A percentile compares a stretch with the other conserved stretches of the same genome.
Conservation (phyloP, 1,140 invertebrate species). For the Trachymyrmex cornetzi region DNA sequence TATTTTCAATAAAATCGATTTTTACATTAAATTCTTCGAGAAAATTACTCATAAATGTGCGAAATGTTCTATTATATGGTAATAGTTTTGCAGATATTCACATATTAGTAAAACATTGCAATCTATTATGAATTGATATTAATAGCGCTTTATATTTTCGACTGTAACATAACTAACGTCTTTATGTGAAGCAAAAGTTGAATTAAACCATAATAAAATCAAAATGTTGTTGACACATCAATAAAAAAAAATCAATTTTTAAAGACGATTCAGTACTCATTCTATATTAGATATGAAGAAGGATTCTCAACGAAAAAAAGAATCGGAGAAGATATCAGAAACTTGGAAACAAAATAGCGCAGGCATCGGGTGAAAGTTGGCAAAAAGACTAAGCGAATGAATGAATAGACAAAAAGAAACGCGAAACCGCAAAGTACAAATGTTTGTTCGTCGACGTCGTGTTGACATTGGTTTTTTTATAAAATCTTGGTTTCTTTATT, state of each 20-base stretch:
- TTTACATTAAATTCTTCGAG: background rate
- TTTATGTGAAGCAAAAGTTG: background rate
- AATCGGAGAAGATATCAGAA: slow-evolving; percentile 42
- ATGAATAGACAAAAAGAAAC: slow-evolving; percentile 25
- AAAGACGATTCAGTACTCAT: background rate
- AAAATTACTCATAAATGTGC: background rate
- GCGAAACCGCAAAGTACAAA: slow-evolving; percentile 58
- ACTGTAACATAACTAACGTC: background rate
- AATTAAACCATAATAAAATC: background rate
- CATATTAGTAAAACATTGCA: slow-evolving; percentile 7
- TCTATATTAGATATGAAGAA: background rate
- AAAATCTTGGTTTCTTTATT: background rate
- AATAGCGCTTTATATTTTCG: background rate
- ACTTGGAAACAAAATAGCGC: slow-evolving; percentile 42
- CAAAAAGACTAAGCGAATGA: slow-evolving; percentile 55
- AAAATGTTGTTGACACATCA: background rate
- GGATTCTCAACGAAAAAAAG: background rate
- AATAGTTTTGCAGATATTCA: background rate
- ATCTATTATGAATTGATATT: background rate
- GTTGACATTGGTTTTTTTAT: slow-evolving; percentile 26
- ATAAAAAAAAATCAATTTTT: background rate
- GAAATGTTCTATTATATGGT: background rate
- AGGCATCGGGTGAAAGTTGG: slow-evolving; percentile 54
- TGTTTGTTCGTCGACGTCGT: slow-evolving; percentile 36
- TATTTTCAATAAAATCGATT: background rate